A percentile compares a stretch with the other conserved stretches of the same genome.
phyloP scores from a whole-genome alignment of 2,113 vertebrate genomes.

The Lophura nycthemera region DNA sequence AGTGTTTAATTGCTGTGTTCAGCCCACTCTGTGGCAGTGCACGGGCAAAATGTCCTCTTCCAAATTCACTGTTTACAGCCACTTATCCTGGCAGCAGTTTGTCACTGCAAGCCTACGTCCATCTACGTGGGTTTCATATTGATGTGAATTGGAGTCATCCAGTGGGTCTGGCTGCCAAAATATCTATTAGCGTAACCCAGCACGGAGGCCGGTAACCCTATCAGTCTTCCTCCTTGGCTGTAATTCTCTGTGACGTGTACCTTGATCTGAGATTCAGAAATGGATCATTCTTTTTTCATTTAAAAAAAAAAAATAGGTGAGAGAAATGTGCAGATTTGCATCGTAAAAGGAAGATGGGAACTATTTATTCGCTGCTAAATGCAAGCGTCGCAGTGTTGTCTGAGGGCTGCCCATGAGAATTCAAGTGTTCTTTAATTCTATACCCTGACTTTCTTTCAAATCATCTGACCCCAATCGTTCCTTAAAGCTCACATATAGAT shows the following conservation, averaged over 20 bases:
- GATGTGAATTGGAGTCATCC: not conserved
- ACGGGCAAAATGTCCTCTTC: fast-evolving
- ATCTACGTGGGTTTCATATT: not conserved
- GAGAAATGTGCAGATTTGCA: not conserved
- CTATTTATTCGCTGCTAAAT: not conserved
- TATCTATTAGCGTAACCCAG: not conserved
- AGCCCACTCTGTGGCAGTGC: not conserved
- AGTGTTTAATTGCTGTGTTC: not conserved
- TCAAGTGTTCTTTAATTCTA: not conserved
- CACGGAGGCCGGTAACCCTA: not conserved
- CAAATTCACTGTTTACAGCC: not conserved
- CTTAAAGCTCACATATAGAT: not conserved
- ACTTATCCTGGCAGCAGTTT: not conserved
- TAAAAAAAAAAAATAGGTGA: not conserved
- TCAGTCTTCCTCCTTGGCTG: not conserved
- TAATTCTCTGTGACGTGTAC: not conserved
- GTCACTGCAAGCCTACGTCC: not conserved
- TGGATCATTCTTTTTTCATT: not conserved
- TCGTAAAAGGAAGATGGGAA: not conserved
- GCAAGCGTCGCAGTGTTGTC: not conserved
- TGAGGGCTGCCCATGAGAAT: not conserved
- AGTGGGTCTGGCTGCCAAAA: conserved; percentile 8
- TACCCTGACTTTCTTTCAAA: conserved; percentile 5
- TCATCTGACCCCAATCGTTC: conserved; percentile 1
- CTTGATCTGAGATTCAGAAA: not conserved